Percentiles rank a stretch among this genome's conserved stretches.
These are phyloP conservation scores for Peromyscus melanophrys DNA, from an alignment of 2,797 vertebrate genomes.

Conservation along the genomic window DNA sequence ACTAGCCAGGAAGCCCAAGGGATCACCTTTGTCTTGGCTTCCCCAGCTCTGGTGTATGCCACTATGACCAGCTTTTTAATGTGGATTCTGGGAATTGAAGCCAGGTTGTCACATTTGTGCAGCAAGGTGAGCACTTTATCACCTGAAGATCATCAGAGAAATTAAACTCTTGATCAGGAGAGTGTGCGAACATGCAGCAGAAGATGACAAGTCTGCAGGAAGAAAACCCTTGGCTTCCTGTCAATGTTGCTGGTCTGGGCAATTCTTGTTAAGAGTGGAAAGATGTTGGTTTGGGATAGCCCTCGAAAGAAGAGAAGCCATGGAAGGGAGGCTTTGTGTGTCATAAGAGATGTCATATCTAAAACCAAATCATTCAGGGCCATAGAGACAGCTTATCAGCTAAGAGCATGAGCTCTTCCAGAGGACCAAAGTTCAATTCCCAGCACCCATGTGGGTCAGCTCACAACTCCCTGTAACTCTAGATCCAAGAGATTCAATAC, in stretches of 20 bases:
- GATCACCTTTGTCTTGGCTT: too few species aligned
- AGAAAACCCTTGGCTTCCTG: neutral
- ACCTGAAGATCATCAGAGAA: neutral
- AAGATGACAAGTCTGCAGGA: conserved; percentile 2
- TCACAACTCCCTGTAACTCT: neutral
- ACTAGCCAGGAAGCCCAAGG: neutral
- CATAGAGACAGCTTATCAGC: neutral
- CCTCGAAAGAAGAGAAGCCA: neutral
- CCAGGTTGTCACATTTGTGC: neutral
- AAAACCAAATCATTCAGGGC: conserved; percentile 57
- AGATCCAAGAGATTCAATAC: neutral
- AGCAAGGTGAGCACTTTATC: neutral
- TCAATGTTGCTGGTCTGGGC: neutral
- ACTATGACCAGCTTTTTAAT: neutral
- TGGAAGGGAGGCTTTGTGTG: conserved; percentile 34
- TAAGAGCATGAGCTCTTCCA: neutral
- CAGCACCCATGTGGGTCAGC: neutral
- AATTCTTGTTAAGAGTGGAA: neutral
- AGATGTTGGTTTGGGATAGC: neutral
- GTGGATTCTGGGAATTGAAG: neutral
- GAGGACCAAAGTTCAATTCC: neutral
- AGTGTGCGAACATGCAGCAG: neutral
- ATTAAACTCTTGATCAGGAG: neutral
- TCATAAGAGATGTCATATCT: conserved; percentile 74
- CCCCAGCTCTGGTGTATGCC: neutral